Percentiles rank a stretch among this genome's conserved stretches.
These are phyloP conservation scores for Lagocephalus sceleratus DNA, from an alignment of 2,797 vertebrate genomes.

Conservation along the genomic window DNA sequence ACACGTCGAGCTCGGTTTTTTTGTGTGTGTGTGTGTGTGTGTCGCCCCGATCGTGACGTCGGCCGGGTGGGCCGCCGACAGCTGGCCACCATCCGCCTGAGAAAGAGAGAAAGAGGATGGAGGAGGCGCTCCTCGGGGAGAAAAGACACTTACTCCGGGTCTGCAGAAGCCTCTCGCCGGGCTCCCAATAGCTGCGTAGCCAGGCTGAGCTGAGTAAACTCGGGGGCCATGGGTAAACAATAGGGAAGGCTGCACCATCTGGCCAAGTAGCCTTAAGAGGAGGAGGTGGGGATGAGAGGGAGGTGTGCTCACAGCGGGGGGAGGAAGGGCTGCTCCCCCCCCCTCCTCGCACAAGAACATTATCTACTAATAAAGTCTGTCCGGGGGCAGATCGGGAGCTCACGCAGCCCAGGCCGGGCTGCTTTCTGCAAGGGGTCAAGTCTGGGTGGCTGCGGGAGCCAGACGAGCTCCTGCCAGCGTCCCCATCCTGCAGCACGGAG, in stretches of 20 bases:
- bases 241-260: conserved; percentile 80
- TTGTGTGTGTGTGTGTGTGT: not conserved
- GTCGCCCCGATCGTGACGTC: conserved; percentile 9
- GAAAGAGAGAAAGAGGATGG: conserved; percentile 48
- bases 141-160: conserved; percentile 54
- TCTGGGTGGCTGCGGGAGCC: too few species aligned
- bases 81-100: conserved; percentile 47
- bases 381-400: too few species aligned
- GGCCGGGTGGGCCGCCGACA: conserved; percentile 41
- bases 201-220: conserved; percentile 58
- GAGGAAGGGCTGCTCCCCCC: not conserved
- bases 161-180: conserved; percentile 32
- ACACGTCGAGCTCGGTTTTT: too few species aligned
- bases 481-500: too few species aligned
- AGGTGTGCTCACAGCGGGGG: conserved; percentile 70
- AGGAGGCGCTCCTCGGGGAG: not conserved
- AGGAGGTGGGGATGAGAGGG: conserved; percentile 78
- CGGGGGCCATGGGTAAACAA: conserved; percentile 72
- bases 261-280: conserved; percentile 81
- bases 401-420: too few species aligned
- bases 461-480: too few species aligned
- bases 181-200: conserved; percentile 63
- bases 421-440: too few species aligned
- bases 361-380: too few species aligned
- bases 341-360: too few species aligned